Evolutionary conservation across 2,888 invertebrate genomes (phyloP).

Genomic region (Drosophila pseudotalamancana): DNA sequence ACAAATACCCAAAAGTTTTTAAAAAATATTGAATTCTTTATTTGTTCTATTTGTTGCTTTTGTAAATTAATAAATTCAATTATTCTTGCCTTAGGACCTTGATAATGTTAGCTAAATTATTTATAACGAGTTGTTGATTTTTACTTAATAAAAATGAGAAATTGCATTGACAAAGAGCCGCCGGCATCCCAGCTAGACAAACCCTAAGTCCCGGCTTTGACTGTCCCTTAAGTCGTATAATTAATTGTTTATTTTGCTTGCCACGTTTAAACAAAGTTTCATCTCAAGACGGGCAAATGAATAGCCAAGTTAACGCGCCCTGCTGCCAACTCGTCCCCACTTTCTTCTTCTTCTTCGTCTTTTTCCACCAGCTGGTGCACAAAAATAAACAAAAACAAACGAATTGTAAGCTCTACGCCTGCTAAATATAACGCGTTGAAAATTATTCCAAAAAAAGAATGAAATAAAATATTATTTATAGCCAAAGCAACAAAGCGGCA

Average conservation of each 20-base stretch:
- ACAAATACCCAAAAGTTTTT: no score
- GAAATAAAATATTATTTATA: slow-evolving; percentile 75
- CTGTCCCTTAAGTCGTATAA: slow-evolving; percentile 62
- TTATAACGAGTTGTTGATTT: slow-evolving; percentile 66
- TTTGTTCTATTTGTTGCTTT: not conserved
- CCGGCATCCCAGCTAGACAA: not conserved
- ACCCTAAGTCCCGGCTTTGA: slow-evolving; percentile 20
- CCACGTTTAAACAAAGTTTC: slow-evolving; percentile 62
- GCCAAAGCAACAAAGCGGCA: slow-evolving; percentile 51
- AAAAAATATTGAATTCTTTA: not conserved
- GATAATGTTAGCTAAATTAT: slow-evolving; percentile 31
- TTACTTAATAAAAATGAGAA: slow-evolving; percentile 63
- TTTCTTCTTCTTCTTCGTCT: no score
- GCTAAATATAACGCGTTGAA: slow-evolving; percentile 68
- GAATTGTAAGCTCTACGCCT: slow-evolving; percentile 69
- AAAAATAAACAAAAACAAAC: slow-evolving; percentile 68
- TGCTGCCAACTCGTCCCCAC: not conserved
- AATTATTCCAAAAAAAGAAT: slow-evolving; percentile 72
- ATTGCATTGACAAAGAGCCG: slow-evolving; percentile 56
- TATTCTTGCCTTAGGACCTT: slow-evolving; percentile 4
- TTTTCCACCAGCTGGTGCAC: slow-evolving; percentile 39
- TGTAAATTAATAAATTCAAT: slow-evolving; percentile 9
- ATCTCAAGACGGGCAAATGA: slow-evolving; percentile 20
- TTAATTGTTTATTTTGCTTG: slow-evolving; percentile 67
- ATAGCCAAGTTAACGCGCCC: slow-evolving; percentile 17